phyloP scores from a whole-genome alignment of 1,140 invertebrate genomes.

The Ectropis grisescens region DNA sequence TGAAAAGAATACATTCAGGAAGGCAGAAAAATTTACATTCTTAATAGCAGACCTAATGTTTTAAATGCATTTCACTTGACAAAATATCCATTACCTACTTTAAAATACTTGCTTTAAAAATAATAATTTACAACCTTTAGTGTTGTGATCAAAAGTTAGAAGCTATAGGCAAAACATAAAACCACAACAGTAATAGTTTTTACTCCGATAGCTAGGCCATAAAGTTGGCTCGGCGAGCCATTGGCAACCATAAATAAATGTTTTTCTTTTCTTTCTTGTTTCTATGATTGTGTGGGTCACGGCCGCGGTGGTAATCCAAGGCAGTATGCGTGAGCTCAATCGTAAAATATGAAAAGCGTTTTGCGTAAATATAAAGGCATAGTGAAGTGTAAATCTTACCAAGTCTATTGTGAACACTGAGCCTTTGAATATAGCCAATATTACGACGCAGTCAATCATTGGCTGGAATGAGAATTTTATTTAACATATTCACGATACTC shows the following conservation, averaged over 20 bases:
- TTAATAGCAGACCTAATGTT: too few relatives aligned
- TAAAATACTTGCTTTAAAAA: background rate
- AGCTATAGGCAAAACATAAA: background rate
- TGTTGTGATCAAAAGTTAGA: background rate
- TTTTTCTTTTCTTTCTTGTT: constrained; percentile 9
- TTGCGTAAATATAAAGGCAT: constrained; percentile 35
- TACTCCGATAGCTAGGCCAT: constrained; percentile 2
- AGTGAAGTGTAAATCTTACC: constrained; percentile 39
- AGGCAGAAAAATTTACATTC: too few relatives aligned
- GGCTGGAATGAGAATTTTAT: constrained; percentile 24
- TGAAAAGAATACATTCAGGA: too few relatives aligned
- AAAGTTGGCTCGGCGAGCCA: too few relatives aligned
- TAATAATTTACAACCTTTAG: background rate
- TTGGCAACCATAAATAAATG: too few relatives aligned
- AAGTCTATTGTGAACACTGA: constrained; percentile 40
- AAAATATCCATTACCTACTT: too few relatives aligned
- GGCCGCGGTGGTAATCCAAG: constrained; percentile 19
- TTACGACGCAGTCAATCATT: constrained; percentile 31
- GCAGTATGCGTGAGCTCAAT: constrained; percentile 39
- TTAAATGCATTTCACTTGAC: too few relatives aligned
- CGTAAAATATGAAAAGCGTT: constrained; percentile 42
- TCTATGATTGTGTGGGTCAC: constrained; percentile 16
- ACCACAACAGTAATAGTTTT: background rate
- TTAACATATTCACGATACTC: constrained; percentile 41
- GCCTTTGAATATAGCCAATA: constrained; percentile 44